phyloP scores from a whole-genome alignment of 2,797 vertebrate genomes.

The Sternarchorhynchus goeldii region DNA sequence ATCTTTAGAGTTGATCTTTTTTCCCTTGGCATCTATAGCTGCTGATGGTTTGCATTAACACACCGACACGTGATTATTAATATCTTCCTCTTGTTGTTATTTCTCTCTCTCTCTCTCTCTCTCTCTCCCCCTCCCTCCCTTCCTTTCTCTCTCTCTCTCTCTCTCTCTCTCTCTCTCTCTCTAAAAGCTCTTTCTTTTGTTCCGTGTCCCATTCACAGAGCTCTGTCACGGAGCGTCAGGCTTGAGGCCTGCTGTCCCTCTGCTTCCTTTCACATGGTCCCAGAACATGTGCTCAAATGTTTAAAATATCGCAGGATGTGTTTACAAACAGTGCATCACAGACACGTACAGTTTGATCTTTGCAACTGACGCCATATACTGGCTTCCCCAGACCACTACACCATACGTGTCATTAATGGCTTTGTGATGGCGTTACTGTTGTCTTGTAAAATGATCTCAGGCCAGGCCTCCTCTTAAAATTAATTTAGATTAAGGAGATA shows the following conservation, averaged over 20 bases:
- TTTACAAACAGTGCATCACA: background rate
- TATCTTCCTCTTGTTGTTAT: background rate
- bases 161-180: conserved; percentile 10
- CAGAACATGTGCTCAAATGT: background rate
- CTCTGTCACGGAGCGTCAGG: no score
- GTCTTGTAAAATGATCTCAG: no score
- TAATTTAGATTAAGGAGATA: no score
- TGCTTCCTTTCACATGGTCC: background rate
- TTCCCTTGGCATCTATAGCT: no score
- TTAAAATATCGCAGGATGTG: no score
- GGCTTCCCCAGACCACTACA: background rate
- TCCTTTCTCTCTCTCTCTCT: background rate
- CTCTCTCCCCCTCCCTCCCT: background rate
- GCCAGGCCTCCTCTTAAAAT: no score
- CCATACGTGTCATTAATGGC: background rate
- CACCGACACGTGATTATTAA: background rate
- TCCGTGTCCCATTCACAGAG: background rate
- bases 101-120: background rate
- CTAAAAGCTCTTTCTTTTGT: conserved; percentile 7
- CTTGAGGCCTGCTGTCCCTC: background rate
- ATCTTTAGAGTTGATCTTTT: no score
- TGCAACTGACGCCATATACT: background rate
- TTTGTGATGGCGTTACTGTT: no score
- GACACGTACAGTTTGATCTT: background rate
- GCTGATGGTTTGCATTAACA: no score